A percentile compares a stretch with the other conserved stretches of the same genome.
phyloP scores from a whole-genome alignment of 2,113 vertebrate species.

The Trematocara macrostoma region DNA sequence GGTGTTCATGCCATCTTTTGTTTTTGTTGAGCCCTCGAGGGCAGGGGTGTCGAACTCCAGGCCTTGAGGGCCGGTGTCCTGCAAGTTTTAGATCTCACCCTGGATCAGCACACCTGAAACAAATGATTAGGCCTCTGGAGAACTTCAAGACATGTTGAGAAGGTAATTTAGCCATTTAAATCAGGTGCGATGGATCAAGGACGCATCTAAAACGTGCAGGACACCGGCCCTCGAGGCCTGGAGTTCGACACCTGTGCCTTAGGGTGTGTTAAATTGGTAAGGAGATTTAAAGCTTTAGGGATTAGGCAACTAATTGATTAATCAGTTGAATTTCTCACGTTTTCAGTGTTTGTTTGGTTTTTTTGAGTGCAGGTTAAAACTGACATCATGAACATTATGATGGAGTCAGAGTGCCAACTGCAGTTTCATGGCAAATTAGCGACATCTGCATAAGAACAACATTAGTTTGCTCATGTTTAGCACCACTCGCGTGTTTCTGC shows the following conservation, averaged over 20 bases:
- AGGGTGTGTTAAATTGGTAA: neutral
- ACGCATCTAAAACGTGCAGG: no score
- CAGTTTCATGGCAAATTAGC: neutral
- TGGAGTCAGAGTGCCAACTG: neutral
- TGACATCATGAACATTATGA: neutral
- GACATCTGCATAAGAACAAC: neutral
- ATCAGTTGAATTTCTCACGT: neutral
- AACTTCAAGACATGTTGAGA: no score
- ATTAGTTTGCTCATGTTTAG: neutral
- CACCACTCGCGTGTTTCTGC: neutral
- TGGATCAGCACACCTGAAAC: no score
- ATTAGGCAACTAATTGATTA: neutral
- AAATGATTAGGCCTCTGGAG: no score
- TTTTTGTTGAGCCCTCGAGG: neutral
- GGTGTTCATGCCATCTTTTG: neutral
- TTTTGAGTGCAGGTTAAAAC: neutral
- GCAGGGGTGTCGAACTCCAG: no score
- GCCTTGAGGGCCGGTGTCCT: no score
- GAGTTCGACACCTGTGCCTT: no score
- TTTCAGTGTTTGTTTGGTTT: neutral
- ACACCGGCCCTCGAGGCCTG: no score
- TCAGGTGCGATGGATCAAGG: no score
- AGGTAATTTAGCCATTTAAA: no score
- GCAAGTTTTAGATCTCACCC: no score
- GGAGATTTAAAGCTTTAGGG: neutral